Evolutionary conservation across 2,888 invertebrate species (phyloP).

Genomic region (Himalopsyche tibetana): DNA sequence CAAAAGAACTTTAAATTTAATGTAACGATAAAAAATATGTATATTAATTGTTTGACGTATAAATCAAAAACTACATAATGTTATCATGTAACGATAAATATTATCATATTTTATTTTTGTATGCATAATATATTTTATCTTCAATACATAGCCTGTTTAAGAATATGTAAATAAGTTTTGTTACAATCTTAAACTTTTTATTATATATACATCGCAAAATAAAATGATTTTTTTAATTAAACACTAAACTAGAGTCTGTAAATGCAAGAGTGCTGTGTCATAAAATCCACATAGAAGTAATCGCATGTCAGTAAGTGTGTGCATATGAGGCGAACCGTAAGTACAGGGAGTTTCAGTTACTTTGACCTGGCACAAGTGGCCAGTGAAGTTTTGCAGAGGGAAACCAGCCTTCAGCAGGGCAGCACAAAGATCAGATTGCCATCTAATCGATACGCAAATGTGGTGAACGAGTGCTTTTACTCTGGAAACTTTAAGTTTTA

Average conservation of each 20-base stretch:
- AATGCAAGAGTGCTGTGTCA: not conserved
- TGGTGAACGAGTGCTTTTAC: constrained; percentile 23
- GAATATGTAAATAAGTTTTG: no score
- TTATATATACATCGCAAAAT: no score
- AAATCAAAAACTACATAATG: no score
- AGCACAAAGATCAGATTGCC: constrained; percentile 45
- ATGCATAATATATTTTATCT: no score
- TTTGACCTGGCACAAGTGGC: constrained; percentile 31
- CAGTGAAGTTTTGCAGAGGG: constrained; percentile 6
- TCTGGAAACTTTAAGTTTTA: constrained; percentile 53
- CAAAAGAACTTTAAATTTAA: no score
- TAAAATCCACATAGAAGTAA: constrained; percentile 32
- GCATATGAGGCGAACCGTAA: constrained; percentile 47
- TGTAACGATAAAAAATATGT: no score
- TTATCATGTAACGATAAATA: no score
- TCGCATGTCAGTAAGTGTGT: constrained; percentile 31
- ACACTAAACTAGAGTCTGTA: not conserved
- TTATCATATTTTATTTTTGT: no score
- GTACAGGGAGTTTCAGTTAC: constrained; percentile 47
- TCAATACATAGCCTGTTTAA: no score
- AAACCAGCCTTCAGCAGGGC: constrained; percentile 35
- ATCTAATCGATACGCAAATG: not conserved
- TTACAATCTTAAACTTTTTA: no score
- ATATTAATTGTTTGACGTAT: no score
- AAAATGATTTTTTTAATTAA: constrained; percentile 21